Evolutionary conservation across 2,797 vertebrate genomes (phyloP), one percentile per base, ranked within the genome.

Genomic region (Thalassophryne amazonica): DNA sequence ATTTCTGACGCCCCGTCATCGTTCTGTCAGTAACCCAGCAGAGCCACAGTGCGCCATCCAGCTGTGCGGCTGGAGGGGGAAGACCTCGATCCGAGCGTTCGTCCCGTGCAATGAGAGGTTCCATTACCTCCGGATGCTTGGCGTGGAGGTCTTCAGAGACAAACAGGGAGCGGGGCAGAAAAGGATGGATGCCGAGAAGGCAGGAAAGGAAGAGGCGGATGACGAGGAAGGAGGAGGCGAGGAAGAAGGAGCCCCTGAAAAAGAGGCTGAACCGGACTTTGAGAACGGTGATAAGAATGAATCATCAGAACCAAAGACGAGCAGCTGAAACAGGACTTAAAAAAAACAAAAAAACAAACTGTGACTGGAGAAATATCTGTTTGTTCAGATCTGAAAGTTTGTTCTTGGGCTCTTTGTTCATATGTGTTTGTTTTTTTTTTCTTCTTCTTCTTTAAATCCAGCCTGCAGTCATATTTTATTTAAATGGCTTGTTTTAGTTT

Each of bases 111-210:
- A 98, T 3, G 97, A 99, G 73, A 89, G 94, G 28, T 88, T 95
- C 36, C 97, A 99, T 78, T 99, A 99, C 76, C 89, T 99, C 35
- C 89, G 96, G 51, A 94, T 99, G 96, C 90, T 99, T 72, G 97
- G 97, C 2, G 90, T 98, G 45, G 97, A 99, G 76, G 91, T 95
- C 30, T 91, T 91, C 73, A 70, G 75, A 15, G 76, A 90, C 22
- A 92, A 92, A 58, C 90, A 89, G 68, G 73, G 73, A 4, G 35
- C 47, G 39, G 76, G 74, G 34, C 68, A 60, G n/a, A 86, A 73
- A 24, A 49, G 24, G 34, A 67, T 58, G 40, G 79, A 84, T n/a
- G 80, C 72, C 31, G 52, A 38, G 23, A 76, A 69, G 57, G 84
- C 85, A 30, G 60, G 16, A n/a, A 57, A 42, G 20, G 48, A 47